Percentiles rank a stretch among this genome's conserved stretches.
Evolutionary conservation across 1,140 invertebrate genomes (phyloP).

Genomic region (Hyposmocoma kahamanoa): DNA sequence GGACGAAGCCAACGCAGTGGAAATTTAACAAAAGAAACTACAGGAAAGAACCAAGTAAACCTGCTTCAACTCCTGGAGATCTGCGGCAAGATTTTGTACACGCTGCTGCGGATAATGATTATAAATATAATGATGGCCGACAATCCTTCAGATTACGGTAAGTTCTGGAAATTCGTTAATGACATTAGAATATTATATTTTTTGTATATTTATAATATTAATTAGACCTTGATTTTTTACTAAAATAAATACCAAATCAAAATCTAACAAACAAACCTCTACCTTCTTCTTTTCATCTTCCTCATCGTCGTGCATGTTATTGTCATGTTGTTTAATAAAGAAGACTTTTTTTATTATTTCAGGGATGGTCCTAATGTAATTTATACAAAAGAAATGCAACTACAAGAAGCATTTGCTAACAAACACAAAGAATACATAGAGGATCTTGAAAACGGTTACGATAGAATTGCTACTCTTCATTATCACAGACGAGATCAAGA

Average conservation of each 20-base stretch:
- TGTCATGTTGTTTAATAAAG: too few species aligned
- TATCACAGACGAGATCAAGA: slow-evolving; percentile 73
- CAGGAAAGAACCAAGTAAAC: slow-evolving; percentile 61
- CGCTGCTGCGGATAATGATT: slow-evolving; percentile 62
- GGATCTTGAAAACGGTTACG: slow-evolving; percentile 74
- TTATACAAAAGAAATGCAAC: slow-evolving; percentile 74
- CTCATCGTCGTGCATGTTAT: too few species aligned
- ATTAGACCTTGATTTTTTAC: too few species aligned
- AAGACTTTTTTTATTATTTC: slow-evolving; percentile 25
- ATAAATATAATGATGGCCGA: slow-evolving; percentile 62
- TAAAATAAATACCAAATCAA: too few species aligned
- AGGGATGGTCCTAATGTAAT: slow-evolving; percentile 72
- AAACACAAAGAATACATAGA: slow-evolving; percentile 77
- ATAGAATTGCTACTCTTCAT: slow-evolving; percentile 67
- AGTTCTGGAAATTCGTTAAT: too few species aligned
- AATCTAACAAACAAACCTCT: too few species aligned
- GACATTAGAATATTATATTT: too few species aligned
- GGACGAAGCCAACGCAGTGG: slow-evolving; percentile 80
- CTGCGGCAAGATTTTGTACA: slow-evolving; percentile 62
- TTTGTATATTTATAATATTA: too few species aligned
- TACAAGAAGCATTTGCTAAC: slow-evolving; percentile 65
- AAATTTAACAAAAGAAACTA: slow-evolving; percentile 81
- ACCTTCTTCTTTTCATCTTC: too few species aligned
- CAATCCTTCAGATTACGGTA: slow-evolving; percentile 67
- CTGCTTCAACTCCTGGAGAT: slow-evolving; percentile 62